Evolutionary conservation across 2,113 vertebrate species (phyloP).

Genomic region (Castor canadensis): DNA sequence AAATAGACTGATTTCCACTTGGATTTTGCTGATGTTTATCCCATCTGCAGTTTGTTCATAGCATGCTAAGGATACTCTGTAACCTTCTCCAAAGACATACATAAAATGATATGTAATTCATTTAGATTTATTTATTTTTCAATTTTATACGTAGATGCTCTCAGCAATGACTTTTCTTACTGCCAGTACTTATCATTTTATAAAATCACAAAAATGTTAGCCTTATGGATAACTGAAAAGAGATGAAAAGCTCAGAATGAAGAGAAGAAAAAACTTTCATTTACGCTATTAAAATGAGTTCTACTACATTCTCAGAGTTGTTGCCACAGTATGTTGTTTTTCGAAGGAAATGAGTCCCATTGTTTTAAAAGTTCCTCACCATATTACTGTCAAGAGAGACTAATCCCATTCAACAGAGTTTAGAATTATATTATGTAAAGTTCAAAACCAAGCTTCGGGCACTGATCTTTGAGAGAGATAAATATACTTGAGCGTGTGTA

Average conservation of each 20-base stretch:
- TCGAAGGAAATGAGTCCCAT: not conserved
- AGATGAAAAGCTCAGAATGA: constrained; percentile 4
- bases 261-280: not conserved
- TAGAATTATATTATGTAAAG: not conserved
- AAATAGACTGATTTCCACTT: not conserved
- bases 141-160: not conserved
- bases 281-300: not conserved
- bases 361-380: not conserved
- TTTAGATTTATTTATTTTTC: not conserved
- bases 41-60: not conserved
- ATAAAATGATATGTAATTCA: not conserved
- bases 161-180: not conserved
- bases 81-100: not conserved
- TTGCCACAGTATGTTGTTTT: not conserved
- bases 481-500: not conserved
- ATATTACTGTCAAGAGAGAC: not conserved
- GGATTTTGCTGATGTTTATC: constrained; percentile 3
- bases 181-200: not conserved
- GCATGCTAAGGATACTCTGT: not conserved
- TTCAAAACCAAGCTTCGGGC: not conserved
- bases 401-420: not conserved
- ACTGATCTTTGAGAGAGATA: not conserved
- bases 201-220: not conserved
- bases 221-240: not conserved
- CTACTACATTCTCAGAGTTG: not conserved